Evolutionary conservation across 2,797 vertebrate genomes (phyloP).

Genomic region (Pogoniulus pusillus): DNA sequence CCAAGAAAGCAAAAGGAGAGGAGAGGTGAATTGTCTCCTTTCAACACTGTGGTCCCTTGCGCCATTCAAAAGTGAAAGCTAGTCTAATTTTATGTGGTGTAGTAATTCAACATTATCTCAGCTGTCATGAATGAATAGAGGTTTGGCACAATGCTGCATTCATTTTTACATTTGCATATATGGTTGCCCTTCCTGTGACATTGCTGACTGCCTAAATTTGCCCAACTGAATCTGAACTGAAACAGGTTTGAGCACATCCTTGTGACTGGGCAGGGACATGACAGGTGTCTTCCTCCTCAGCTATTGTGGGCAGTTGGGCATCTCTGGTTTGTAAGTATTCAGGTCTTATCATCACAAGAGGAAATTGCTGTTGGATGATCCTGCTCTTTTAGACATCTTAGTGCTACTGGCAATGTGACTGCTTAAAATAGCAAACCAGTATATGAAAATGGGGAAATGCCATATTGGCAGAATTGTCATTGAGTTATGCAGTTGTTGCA

Average conservation of each 20-base stretch:
- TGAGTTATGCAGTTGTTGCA: fast-evolving
- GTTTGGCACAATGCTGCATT: not conserved
- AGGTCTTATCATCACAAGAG: not conserved
- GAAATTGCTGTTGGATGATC: not conserved
- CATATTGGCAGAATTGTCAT: not conserved
- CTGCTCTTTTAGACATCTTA: not conserved
- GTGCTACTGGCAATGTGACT: not conserved
- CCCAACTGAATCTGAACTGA: not conserved
- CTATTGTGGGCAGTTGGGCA: not conserved
- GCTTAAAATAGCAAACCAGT: not conserved
- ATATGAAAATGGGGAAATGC: not conserved
- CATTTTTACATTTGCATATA: not conserved
- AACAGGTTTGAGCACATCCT: not conserved
- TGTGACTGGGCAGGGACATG: not conserved
- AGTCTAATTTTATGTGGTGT: not conserved
- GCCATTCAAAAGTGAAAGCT: not conserved
- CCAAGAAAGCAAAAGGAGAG: not conserved
- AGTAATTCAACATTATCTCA: not conserved
- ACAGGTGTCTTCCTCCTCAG: not conserved
- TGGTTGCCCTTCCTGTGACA: not conserved
- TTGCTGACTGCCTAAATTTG: not conserved
- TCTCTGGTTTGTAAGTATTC: not conserved
- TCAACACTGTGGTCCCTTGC: not conserved
- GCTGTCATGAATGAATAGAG: not conserved
- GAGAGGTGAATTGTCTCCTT: not conserved